phyloP scores from a whole-genome alignment of 1,140 invertebrate genomes.

The Drosophila serrata region DNA sequence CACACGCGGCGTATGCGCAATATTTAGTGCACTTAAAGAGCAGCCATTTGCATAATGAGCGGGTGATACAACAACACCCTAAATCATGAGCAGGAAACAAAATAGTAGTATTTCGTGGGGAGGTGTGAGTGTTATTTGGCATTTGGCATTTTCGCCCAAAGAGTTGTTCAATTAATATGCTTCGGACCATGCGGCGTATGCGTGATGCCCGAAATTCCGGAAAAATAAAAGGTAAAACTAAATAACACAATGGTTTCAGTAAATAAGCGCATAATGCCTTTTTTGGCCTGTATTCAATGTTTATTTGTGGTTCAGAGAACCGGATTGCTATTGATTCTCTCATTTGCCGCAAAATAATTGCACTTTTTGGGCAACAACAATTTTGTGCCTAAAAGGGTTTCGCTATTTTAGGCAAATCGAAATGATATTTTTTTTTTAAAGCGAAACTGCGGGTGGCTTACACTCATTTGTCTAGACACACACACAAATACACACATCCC shows the following conservation, averaged over 20 bases:
- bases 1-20: constrained; percentile 38
- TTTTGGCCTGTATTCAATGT: constrained; percentile 24
- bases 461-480: constrained; percentile 40
- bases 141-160: constrained; percentile 10
- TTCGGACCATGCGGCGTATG: constrained; percentile 32
- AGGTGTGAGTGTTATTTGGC: not conserved
- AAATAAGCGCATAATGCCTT: constrained; percentile 44
- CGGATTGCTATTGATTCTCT: constrained; percentile 22
- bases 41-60: constrained; percentile 58
- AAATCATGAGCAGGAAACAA: constrained; percentile 30
- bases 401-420: too few species aligned
- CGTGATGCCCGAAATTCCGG: constrained; percentile 35
- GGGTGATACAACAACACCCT: constrained; percentile 22
- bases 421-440: too few species aligned
- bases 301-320: not conserved
- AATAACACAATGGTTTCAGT: constrained; percentile 34
- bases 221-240: constrained; percentile 39
- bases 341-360: constrained; percentile 10
- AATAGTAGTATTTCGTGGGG: not conserved
- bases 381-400: not conserved
- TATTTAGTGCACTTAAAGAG: constrained; percentile 64
- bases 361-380: constrained; percentile 14
- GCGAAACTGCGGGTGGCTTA: not conserved
- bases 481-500: not conserved
- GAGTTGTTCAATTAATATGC: constrained; percentile 52